Percentiles rank a stretch among this genome's conserved stretches.
These are phyloP conservation scores for Trididemnum nubilum DNA, from an alignment of 23 tunicate species.

Conservation along the genomic window DNA sequence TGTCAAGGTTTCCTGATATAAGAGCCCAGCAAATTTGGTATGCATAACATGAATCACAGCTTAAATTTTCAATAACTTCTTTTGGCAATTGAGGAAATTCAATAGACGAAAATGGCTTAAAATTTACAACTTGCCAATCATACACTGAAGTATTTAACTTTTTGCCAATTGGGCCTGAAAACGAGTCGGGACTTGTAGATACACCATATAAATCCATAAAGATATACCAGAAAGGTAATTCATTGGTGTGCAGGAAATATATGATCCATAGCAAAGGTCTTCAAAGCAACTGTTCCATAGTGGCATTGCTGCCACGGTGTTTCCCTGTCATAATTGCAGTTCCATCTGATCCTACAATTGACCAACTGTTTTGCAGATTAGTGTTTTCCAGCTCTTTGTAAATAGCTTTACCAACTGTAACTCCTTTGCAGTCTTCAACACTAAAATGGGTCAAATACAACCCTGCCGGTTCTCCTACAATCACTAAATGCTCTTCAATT, in stretches of 20 bases:
- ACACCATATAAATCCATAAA: constrained; percentile 28
- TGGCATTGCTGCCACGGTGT: constrained; percentile 11
- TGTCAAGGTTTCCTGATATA: constrained; percentile 27
- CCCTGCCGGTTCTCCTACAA: constrained; percentile 34
- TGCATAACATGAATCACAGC: constrained; percentile 32
- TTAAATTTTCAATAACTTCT: constrained; percentile 27
- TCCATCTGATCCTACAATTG: constrained; percentile 24
- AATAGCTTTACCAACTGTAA: constrained; percentile 22
- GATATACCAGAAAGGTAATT: constrained; percentile 31
- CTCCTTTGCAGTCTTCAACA: constrained; percentile 19
- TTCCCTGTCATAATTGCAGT: constrained; percentile 39
- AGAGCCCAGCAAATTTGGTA: constrained; percentile 37
- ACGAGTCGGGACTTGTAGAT: constrained; percentile 26
- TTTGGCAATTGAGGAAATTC: constrained; percentile 32
- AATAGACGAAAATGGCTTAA: constrained; percentile 2
- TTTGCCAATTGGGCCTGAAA: constrained; percentile 37
- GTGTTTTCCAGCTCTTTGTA: constrained; percentile 5
- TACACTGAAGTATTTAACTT: constrained; percentile 12
- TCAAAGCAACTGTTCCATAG: constrained; percentile 32
- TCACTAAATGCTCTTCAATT: constrained; percentile 17
- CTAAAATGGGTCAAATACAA: constrained; percentile 17
- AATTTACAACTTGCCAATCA: constrained; percentile 28
- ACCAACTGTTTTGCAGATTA: background rate
- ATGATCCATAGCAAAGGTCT: constrained; percentile 44
- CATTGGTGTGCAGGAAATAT: constrained; percentile 16